Percentiles rank a stretch among this genome's conserved stretches.
These are phyloP conservation scores for Hemibagrus guttatus DNA, from an alignment of 2,797 vertebrate genomes.

Conservation along the genomic window DNA sequence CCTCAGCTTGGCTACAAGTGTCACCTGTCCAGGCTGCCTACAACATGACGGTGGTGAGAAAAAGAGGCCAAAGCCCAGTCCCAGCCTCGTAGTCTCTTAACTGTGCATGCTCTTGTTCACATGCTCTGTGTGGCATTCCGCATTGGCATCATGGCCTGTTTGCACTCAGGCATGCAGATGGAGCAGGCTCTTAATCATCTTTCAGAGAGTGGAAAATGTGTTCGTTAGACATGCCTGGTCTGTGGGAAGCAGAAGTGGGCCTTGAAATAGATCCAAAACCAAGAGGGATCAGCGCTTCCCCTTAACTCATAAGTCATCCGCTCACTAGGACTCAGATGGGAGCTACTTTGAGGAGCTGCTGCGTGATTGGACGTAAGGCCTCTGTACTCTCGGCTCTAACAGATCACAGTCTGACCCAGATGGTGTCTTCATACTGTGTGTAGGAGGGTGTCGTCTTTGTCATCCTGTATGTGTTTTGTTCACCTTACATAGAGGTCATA, in stretches of 20 bases:
- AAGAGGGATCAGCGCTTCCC: conserved; percentile 8
- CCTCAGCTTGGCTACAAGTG: conserved; percentile 33
- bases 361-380: background rate
- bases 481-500: conserved; percentile 42
- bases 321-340: background rate
- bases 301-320: background rate
- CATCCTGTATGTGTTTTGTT: conserved; percentile 33
- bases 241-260: conserved; percentile 43
- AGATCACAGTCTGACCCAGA: background rate
- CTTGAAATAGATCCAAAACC: conserved; percentile 34
- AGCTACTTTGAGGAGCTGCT: background rate
- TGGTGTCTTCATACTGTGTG: background rate
- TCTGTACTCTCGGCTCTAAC: background rate
- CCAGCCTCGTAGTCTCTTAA: background rate
- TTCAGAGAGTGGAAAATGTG: conserved; percentile 33
- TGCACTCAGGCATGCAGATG: background rate
- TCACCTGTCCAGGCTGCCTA: conserved; percentile 29
- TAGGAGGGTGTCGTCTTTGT: background rate
- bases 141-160: background rate
- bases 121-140: background rate
- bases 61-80: background rate
- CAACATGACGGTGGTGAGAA: background rate
- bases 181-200: conserved; percentile 31
- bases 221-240: background rate
- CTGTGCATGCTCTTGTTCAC: background rate